A percentile compares a stretch with the other conserved stretches of the same genome.
phyloP scores from a whole-genome alignment of 37 sponge, comb jelly and placozoan species.

The Oopsacas minuta region DNA sequence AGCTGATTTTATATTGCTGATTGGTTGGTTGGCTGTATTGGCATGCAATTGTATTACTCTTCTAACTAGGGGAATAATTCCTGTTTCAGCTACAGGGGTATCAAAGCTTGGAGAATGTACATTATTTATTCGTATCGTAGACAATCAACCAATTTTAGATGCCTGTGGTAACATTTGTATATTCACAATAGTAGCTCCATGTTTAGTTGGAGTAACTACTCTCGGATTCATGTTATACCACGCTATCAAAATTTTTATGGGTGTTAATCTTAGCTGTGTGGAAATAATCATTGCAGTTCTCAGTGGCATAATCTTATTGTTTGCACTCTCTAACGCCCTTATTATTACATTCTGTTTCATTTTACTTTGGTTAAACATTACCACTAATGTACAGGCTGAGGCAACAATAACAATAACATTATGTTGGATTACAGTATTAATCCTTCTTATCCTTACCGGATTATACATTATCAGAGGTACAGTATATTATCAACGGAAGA shows the following conservation, averaged over 20 bases:
- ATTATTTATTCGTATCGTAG: not conserved
- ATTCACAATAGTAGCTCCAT: constrained; percentile 10
- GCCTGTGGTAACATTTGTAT: not conserved
- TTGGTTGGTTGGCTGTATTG: not conserved
- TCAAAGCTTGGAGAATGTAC: constrained; percentile 2
- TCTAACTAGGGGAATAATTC: not conserved
- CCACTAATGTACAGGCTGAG: too few species aligned
- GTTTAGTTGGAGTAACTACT: not conserved
- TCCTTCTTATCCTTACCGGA: not conserved
- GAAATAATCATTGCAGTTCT: not conserved
- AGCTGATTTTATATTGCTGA: not conserved
- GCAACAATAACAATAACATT: not conserved
- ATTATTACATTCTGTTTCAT: not conserved
- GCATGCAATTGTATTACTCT: not conserved
- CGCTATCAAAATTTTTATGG: not conserved
- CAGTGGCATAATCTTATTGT: not conserved
- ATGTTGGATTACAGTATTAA: not conserved
- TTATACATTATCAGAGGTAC: constrained; percentile 5
- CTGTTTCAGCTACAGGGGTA: not conserved
- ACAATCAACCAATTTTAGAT: too few species aligned
- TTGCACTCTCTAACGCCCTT: not conserved
- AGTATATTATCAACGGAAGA: constrained; percentile 6
- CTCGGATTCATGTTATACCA: not conserved
- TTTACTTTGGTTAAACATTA: not conserved
- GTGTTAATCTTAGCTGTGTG: not conserved